A percentile compares a stretch with the other conserved stretches of the same genome.
Evolutionary conservation across 2,888 invertebrate genomes (phyloP).

Genomic region (Siphonodentalium dalli): DNA sequence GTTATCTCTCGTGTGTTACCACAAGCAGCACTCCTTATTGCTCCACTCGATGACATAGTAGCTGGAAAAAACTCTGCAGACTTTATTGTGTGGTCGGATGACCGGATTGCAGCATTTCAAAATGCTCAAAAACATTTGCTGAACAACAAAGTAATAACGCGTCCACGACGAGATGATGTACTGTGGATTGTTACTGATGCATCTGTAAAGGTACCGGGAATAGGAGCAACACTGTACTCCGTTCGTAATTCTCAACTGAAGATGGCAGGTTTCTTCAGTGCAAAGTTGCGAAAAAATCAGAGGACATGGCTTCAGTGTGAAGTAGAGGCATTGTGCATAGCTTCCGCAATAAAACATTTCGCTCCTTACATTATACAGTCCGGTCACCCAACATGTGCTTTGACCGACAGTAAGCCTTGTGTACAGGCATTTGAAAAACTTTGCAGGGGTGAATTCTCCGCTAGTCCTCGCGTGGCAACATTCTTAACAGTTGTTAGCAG

Average conservation of each 20-base stretch:
- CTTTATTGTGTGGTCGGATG: constrained; percentile 1
- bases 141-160: not conserved
- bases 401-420: constrained; percentile 13
- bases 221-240: constrained; percentile 18
- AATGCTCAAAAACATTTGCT: not conserved
- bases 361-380: constrained; percentile 20
- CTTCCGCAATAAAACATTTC: constrained; percentile 19
- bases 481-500: too few relatives aligned
- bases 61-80: constrained; percentile 5
- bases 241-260: not conserved
- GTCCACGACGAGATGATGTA: not conserved
- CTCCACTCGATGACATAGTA: constrained; percentile 6
- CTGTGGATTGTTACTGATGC: constrained; percentile 16
- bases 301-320: constrained; percentile 23
- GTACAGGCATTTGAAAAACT: constrained; percentile 12
- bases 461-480: too few relatives aligned
- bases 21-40: not conserved
- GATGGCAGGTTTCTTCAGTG: constrained; percentile 14
- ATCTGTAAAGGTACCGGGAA: constrained; percentile 1
- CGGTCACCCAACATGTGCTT: constrained; percentile 3
- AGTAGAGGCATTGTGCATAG: constrained; percentile 19
- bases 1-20: constrained; percentile 4
- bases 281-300: constrained; percentile 14
- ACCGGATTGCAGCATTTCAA: not conserved
- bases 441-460: too few relatives aligned